phyloP scores from a whole-genome alignment of 1,140 invertebrate species.

The Apis florea region DNA sequence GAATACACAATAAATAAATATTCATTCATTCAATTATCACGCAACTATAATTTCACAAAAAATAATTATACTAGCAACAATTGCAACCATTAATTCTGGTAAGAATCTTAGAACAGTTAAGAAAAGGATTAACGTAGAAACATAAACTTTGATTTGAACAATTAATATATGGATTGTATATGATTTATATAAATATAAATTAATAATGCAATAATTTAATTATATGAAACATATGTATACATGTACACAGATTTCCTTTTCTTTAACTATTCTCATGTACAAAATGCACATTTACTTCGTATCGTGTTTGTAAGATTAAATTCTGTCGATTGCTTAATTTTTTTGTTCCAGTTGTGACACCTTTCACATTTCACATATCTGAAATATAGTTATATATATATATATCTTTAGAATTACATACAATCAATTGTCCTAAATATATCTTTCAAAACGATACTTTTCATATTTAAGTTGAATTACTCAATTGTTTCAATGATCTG shows the following conservation, averaged over 20 bases:
- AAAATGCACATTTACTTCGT: conserved; percentile 32
- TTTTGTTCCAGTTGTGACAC: not conserved
- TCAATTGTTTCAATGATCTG: not conserved
- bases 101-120: conserved; percentile 20
- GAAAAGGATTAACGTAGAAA: conserved; percentile 26
- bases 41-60: conserved; percentile 11
- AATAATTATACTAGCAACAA: conserved; percentile 20
- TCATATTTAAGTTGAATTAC: not conserved
- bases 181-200: conserved; percentile 26
- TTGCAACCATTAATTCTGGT: conserved; percentile 8
- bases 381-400: not conserved
- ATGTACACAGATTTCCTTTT: not conserved
- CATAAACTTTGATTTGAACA: not conserved
- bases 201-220: conserved; percentile 36
- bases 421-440: not conserved
- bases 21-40: conserved; percentile 40
- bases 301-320: conserved; percentile 2
- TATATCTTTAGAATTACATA: conserved; percentile 7
- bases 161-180: conserved; percentile 4
- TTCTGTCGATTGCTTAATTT: not conserved
- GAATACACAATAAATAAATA: conserved; percentile 57
- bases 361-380: not conserved
- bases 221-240: conserved; percentile 1
- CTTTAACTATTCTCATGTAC: conserved; percentile 23
- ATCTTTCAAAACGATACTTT: not conserved